Evolutionary conservation across 2,888 invertebrate species (phyloP), one percentile per base, ranked within the genome.

Genomic region (Trypoxylon attenuatum): DNA sequence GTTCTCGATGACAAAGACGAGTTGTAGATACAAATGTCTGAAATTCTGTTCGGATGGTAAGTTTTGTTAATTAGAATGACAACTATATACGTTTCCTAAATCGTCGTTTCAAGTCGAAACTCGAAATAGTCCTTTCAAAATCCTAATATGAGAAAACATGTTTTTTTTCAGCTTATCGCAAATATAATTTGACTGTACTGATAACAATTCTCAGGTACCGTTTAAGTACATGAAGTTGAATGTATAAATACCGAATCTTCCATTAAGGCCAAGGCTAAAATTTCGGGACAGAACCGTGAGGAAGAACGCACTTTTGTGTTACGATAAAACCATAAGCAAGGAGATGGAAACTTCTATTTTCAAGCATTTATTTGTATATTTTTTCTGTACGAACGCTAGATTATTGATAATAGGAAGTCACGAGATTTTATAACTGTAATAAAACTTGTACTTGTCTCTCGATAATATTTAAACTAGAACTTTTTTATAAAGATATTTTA

Each of bases 1-100:
- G 94, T 94, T 73, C 89, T 97, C 41, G 94, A 94, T 76, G 94
- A 94, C 69, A 94, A 93, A 85, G 93, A 94, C 73, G 94, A 94
- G 87, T 88, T 94, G 87, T 94, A 91, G 90, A 50, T 60, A 61
- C 21, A 19, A 18, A 29, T 22, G 38, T 21, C 6, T 18, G 41
- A 41, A 39, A 22, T 25, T 41, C 13, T 62, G 46, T 22, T 52
- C 41, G 39, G 10, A 13, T 33, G 33, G 33, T 33, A 33, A 13
- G 33, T 33, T n/a, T n/a, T n/a, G n/a, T n/a, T n/a, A n/a, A n/a
- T n/a, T n/a, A n/a, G n/a, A n/a, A n/a, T n/a, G n/a, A n/a, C n/a
- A n/a, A n/a, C n/a, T n/a, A n/a, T n/a, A n/a, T n/a, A n/a, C n/a
- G n/a, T n/a, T n/a, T n/a, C n/a, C n/a, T n/a, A n/a, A n/a, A n/a